These are phyloP conservation scores for Pachycephus smyrnensis DNA, from an alignment of 2,888 invertebrate genomes.

Conservation along the genomic window DNA sequence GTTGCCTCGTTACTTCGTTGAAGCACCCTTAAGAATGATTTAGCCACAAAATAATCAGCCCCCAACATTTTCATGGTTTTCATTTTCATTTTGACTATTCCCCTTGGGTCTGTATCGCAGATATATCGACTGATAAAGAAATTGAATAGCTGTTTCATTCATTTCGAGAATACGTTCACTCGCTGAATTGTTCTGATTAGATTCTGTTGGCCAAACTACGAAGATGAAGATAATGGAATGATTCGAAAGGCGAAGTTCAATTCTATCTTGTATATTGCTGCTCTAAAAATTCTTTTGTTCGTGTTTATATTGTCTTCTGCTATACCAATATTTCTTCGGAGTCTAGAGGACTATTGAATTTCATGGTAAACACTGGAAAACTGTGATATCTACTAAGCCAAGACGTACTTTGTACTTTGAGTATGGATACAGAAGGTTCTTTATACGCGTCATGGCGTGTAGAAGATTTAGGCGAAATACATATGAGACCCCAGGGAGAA, in stretches of 20 bases:
- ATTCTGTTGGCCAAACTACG: neutral
- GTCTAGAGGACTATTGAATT: neutral
- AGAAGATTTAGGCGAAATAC: neutral
- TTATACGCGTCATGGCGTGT: neutral
- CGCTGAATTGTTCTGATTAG: neutral
- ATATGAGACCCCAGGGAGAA: neutral
- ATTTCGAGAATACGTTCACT: neutral
- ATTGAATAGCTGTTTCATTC: neutral
- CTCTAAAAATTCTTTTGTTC: neutral
- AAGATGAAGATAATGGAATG: neutral
- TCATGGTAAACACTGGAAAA: neutral
- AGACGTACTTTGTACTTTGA: neutral
- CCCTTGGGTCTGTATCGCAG: neutral
- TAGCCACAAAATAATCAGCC: neutral
- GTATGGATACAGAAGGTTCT: neutral
- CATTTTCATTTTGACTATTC: neutral
- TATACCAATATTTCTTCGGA: neutral
- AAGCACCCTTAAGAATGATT: neutral
- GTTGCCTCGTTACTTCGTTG: neutral
- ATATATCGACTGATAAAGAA: neutral
- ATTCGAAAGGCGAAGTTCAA: no score
- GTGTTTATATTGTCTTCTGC: neutral
- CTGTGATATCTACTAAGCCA: neutral
- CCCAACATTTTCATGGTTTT: neutral
- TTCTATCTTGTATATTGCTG: no score